phyloP scores from a whole-genome alignment of 2,888 invertebrate genomes.

The Achlya flavicornis region DNA sequence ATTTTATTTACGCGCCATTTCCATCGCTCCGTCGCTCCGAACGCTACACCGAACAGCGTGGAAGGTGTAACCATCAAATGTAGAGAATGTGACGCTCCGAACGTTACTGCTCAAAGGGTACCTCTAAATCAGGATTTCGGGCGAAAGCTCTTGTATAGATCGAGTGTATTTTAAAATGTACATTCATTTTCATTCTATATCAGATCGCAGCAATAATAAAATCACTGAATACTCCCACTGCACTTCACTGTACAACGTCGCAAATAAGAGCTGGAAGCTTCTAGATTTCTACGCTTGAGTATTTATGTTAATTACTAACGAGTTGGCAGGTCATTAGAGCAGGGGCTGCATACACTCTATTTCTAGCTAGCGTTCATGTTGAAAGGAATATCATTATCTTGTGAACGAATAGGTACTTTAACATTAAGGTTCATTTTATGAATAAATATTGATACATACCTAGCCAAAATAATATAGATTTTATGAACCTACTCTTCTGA shows the following conservation, averaged over 20 bases:
- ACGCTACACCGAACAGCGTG: constrained; percentile 33
- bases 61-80: constrained; percentile 30
- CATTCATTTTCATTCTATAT: constrained; percentile 9
- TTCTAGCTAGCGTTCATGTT: not conserved
- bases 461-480: not conserved
- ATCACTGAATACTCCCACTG: not conserved
- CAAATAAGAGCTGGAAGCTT: not conserved
- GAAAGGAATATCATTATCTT: not conserved
- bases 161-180: constrained; percentile 22
- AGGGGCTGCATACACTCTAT: constrained; percentile 10
- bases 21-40: constrained; percentile 45
- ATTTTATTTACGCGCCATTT: constrained; percentile 76
- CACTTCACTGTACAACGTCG: not conserved
- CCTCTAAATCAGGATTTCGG: constrained; percentile 29
- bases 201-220: not conserved
- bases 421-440: not conserved
- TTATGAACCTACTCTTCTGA: not conserved
- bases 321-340: constrained; percentile 35
- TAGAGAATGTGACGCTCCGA: constrained; percentile 22
- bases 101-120: constrained; percentile 23
- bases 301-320: constrained; percentile 28
- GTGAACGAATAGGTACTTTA: not conserved
- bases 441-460: not conserved
- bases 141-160: constrained; percentile 24
- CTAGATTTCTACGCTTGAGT: constrained; percentile 12